Percentiles rank a stretch among this genome's conserved stretches.
phyloP scores from a whole-genome alignment of 1,140 invertebrate species.

The Procambarus virginalis region DNA sequence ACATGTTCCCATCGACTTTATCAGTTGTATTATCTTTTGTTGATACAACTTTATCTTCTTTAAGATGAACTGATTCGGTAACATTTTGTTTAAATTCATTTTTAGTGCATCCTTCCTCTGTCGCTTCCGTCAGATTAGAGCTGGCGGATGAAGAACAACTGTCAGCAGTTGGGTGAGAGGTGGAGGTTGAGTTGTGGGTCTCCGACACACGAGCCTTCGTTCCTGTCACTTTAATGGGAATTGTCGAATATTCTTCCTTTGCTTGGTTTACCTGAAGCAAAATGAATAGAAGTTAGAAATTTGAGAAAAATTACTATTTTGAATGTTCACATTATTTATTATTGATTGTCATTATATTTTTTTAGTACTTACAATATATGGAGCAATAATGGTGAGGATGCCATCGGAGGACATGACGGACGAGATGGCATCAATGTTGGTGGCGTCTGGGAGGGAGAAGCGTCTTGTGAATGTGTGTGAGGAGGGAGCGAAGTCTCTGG shows the following conservation, averaged over 20 bases:
- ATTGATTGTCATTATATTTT: too few species aligned
- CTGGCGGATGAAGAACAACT: background rate
- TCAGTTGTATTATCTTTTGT: background rate
- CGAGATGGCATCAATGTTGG: slow-evolving; percentile 43
- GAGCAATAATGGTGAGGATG: slow-evolving; percentile 44
- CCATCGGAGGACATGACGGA: slow-evolving; percentile 46
- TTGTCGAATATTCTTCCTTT: background rate
- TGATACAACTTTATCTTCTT: background rate
- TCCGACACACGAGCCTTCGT: background rate
- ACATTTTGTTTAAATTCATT: background rate
- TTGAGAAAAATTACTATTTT: too few species aligned
- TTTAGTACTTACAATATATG: slow-evolving; percentile 11
- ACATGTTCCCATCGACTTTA: background rate
- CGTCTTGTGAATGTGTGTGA: slow-evolving; percentile 8
- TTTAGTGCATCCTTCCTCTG: background rate
- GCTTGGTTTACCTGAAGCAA: background rate
- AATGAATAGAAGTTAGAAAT: background rate
- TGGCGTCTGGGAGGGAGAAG: slow-evolving; percentile 30
- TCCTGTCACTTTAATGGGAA: background rate
- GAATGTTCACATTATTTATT: too few species aligned
- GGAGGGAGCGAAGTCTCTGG: background rate
- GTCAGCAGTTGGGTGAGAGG: background rate
- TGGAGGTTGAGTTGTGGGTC: background rate
- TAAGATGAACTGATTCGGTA: background rate
- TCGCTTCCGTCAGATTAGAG: background rate